Conservation (phyloP, 2,797 vertebrate species). For the Clarias platycephalus region DNA sequence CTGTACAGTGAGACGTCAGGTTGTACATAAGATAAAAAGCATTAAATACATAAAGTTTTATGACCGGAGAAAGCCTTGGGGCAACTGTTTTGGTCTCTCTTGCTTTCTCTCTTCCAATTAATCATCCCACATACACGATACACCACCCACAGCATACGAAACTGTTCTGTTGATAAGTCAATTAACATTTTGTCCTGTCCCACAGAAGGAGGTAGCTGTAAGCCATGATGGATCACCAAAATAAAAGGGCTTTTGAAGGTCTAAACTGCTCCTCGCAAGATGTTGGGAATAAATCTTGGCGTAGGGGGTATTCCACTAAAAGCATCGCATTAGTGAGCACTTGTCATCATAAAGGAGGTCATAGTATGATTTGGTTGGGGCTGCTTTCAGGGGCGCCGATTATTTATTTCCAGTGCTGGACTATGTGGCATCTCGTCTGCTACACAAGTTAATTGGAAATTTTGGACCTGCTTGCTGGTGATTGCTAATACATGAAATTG, state of each 20-base stretch:
- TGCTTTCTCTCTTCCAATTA: neutral
- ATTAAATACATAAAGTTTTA: neutral
- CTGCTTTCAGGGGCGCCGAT: neutral
- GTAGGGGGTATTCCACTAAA: neutral
- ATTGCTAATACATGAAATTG: neutral
- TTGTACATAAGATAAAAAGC: neutral
- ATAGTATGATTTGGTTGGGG: neutral
- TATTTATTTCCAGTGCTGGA: neutral
- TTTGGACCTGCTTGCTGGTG: neutral
- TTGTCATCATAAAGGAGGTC: neutral
- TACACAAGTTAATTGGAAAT: neutral
- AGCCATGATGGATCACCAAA: conserved; percentile 9
- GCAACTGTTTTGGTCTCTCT: neutral
- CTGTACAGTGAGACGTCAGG: neutral
- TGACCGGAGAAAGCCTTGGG: neutral
- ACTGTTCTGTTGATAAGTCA: conserved; percentile 32
- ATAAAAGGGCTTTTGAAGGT: conserved; percentile 40
- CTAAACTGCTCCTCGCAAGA: neutral
- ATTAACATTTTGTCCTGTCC: conserved; percentile 19
- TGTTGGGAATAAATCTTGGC: neutral
- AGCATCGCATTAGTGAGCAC: neutral
- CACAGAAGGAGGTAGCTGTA: conserved; percentile 26
- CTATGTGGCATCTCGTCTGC: too few relatives aligned
- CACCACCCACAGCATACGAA: conserved; percentile 11
- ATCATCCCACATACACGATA: neutral